These are phyloP conservation scores for Bradysia coprophila DNA, from an alignment of 1,140 invertebrate genomes.

Conservation along the genomic window DNA sequence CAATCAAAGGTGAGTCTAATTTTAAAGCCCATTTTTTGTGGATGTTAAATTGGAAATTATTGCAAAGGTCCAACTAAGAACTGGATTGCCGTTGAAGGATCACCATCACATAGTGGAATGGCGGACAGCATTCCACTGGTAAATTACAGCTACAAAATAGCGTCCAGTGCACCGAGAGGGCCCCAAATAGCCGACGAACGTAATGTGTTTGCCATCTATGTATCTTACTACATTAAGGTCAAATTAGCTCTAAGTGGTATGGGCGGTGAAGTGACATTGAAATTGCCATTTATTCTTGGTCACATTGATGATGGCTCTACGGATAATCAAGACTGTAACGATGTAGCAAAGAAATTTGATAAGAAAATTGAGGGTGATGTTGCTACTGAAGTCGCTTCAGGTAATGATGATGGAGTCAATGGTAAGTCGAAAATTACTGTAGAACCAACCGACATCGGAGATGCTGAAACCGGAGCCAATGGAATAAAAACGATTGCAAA, in stretches of 20 bases:
- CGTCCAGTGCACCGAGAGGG: slow-evolving; percentile 4
- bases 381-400: background rate
- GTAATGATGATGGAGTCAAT: background rate
- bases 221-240: slow-evolving; percentile 70
- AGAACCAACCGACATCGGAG: background rate
- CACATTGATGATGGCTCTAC: slow-evolving; percentile 1
- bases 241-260: slow-evolving; percentile 52
- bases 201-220: slow-evolving; percentile 69
- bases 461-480: background rate
- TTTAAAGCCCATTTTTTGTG: no score
- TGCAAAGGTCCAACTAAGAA: slow-evolving; percentile 7
- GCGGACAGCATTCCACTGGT: background rate
- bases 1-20: slow-evolving; percentile 34
- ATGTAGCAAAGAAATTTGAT: background rate
- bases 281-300: slow-evolving; percentile 48
- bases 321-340: background rate
- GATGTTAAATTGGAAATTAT: no score
- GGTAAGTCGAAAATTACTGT: background rate
- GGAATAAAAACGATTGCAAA: no score
- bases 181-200: slow-evolving; percentile 35
- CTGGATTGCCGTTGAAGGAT: slow-evolving; percentile 6
- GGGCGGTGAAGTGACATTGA: slow-evolving; percentile 51
- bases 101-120: background rate
- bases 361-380: background rate
- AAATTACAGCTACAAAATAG: slow-evolving; percentile 2